A percentile compares a stretch with the other conserved stretches of the same genome.
Evolutionary conservation across 2,888 invertebrate species (phyloP).

Genomic region (Lysandra bellargus): DNA sequence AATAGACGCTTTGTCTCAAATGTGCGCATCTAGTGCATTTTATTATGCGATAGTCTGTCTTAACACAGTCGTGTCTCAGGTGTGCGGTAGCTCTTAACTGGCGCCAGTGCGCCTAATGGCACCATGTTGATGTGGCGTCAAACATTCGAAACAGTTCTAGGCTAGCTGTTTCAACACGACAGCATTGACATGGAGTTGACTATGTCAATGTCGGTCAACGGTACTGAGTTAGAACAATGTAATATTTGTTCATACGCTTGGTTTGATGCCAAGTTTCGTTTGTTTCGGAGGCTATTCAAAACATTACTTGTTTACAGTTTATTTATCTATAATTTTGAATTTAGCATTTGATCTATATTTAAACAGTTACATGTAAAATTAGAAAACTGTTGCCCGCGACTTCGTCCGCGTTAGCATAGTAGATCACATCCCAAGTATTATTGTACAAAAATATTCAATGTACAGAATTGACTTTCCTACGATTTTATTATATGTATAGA

Average conservation of each 20-base stretch:
- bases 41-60: too few species aligned
- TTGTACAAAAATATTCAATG: too few species aligned
- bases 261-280: not conserved
- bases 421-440: too few species aligned
- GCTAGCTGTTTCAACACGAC: not conserved
- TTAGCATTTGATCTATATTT: not conserved
- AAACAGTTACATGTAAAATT: not conserved
- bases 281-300: not conserved
- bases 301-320: not conserved
- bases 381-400: too few species aligned
- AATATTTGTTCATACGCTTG: not conserved
- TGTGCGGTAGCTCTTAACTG: too few species aligned
- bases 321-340: not conserved
- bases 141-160: not conserved
- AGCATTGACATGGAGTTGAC: not conserved
- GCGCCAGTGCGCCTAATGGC: not conserved
- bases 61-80: too few species aligned
- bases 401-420: too few species aligned
- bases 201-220: slow-evolving; percentile 2
- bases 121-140: not conserved
- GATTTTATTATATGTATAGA: too few species aligned
- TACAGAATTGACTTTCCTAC: too few species aligned
- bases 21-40: too few species aligned
- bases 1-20: too few species aligned
- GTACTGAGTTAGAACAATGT: not conserved